Evolutionary conservation across 2,888 invertebrate genomes (phyloP).

Genomic region (Acronicta aceris): DNA sequence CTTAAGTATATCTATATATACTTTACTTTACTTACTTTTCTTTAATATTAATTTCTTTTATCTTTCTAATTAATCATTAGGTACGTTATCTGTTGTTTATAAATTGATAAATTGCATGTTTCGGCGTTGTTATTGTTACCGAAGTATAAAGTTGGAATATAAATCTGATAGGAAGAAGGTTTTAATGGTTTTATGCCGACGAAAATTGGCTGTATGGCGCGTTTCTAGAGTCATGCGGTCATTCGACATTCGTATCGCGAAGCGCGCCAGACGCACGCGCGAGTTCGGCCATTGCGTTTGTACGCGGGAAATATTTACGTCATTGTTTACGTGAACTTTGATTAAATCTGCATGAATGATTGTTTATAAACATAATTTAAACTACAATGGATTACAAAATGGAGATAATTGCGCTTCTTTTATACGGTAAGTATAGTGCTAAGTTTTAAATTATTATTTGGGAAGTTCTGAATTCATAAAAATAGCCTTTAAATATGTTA

Average conservation of each 20-base stretch:
- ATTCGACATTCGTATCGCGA: slow-evolving; percentile 76
- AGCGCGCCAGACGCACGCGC: slow-evolving; percentile 81
- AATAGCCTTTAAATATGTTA: no score
- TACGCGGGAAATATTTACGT: slow-evolving; percentile 64
- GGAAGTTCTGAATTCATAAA: neutral
- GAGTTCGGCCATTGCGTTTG: slow-evolving; percentile 61
- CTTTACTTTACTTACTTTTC: no score
- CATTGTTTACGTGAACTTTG: slow-evolving; percentile 66
- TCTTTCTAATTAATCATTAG: no score
- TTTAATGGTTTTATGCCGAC: slow-evolving; percentile 42
- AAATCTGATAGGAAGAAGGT: slow-evolving; percentile 39
- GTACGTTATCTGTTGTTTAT: no score
- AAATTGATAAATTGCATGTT: no score
- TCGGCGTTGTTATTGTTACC: neutral
- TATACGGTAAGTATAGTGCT: slow-evolving; percentile 76
- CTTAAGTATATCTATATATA: no score
- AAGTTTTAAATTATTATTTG: neutral
- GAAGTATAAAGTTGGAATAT: slow-evolving; percentile 24
- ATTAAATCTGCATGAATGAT: slow-evolving; percentile 50
- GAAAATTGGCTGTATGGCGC: slow-evolving; percentile 58
- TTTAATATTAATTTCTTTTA: no score
- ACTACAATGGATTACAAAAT: slow-evolving; percentile 67
- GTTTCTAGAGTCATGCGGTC: slow-evolving; percentile 49
- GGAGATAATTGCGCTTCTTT: slow-evolving; percentile 74
- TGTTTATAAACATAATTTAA: slow-evolving; percentile 46